Evolutionary conservation across 2,113 vertebrate species (phyloP), one percentile per base, ranked within the genome.

Genomic region (Beaufortia kweichowensis): DNA sequence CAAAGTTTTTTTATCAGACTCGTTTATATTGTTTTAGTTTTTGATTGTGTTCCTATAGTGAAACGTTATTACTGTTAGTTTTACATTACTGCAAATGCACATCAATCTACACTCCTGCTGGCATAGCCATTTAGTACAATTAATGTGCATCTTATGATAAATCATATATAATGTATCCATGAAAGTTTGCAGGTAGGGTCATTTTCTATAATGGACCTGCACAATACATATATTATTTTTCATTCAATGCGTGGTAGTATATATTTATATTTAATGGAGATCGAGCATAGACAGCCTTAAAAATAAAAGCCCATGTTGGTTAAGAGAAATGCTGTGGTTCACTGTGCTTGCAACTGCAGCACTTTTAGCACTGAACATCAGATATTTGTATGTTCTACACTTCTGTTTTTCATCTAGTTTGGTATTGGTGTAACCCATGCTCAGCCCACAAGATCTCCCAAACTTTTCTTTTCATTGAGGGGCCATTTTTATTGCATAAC

Each of bases 381-480:
- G 28, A 26, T 71, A 71, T 71, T 59, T 71, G 50, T 57, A 56
- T 70, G 39, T 71, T 71, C 53, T 57, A 21, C 69, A 19, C 69
- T 43, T 31, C 55, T 71, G 50, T 41, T 71, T 71, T 70, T 70
- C 33, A 70, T 70, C 53, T 59, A 71, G 33, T 10, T 10, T 43
- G 21, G 69, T 59, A 71, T 59, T 71, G 53, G 68, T 70, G 68
- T 19, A 71, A 59, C 33, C 55, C 8, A 19, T 59, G 33, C 33
- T 21, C n/a, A 23, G 50, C 29, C 67, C 69, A 41, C 69, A 59
- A 71, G 39, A 31, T 15, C 53, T 71, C 69, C 53, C 8, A 10
- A 71, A 71, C 9, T 12, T 26, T 43, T 28, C n/a, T 70, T 35
- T 70, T 56, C 48, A 0, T 10, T 21, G 19, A 56, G 55, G 69